Percentiles rank a stretch among this genome's conserved stretches.
Conservation (phyloP, 2,888 invertebrate genomes). For the Trichacis sp. region DNA sequence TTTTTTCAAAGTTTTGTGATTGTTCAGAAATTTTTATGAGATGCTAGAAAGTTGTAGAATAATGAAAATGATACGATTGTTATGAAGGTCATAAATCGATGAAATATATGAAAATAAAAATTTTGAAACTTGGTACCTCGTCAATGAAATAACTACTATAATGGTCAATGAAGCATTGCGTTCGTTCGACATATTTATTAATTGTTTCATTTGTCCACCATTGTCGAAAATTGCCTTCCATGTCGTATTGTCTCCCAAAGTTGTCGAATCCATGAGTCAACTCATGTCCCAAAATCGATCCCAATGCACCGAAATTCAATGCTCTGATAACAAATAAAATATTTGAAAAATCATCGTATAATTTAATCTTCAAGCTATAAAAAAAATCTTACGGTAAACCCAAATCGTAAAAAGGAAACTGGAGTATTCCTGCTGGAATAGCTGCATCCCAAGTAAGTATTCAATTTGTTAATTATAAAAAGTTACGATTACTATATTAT, state of each 20-base stretch:
- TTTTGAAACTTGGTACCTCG: too few relatives aligned
- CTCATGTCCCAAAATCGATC: constrained; percentile 83
- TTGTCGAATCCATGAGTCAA: constrained; percentile 75
- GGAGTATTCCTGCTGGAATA: constrained; percentile 85
- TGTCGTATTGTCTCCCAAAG: constrained; percentile 86
- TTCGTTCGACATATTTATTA: constrained; percentile 79
- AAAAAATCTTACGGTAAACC: constrained; percentile 81
- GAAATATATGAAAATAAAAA: too few relatives aligned
- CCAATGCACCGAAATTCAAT: constrained; percentile 85
- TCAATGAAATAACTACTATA: constrained; percentile 79
- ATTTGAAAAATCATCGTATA: not conserved
- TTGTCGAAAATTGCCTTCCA: constrained; percentile 84
- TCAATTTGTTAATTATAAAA: constrained; percentile 33
- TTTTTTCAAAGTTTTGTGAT: too few relatives aligned
- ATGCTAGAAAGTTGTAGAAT: too few relatives aligned
- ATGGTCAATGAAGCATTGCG: constrained; percentile 87
- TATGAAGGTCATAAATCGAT: too few relatives aligned
- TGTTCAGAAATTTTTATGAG: too few relatives aligned
- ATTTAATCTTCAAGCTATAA: constrained; percentile 5
- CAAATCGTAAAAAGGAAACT: constrained; percentile 86
- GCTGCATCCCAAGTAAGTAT: constrained; percentile 73
- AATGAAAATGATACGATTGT: too few relatives aligned
- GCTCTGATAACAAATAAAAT: constrained; percentile 71
- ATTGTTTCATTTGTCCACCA: constrained; percentile 91
- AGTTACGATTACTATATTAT: too few relatives aligned